These are phyloP conservation scores for Calosoma granatense DNA, from an alignment of 1,140 invertebrate genomes.

Conservation along the genomic window DNA sequence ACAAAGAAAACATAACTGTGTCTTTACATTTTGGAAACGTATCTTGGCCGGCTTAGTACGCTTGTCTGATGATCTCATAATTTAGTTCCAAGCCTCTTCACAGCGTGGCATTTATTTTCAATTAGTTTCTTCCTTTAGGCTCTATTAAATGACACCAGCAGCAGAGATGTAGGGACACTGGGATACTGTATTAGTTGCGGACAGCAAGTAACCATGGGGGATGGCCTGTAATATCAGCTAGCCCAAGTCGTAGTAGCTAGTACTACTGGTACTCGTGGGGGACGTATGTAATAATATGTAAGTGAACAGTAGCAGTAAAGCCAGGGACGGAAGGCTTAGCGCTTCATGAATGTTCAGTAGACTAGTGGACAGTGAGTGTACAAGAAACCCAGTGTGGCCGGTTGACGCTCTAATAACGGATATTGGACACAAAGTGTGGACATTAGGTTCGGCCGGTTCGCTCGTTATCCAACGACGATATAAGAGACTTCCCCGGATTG, in stretches of 20 bases:
- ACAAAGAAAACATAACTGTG: no score
- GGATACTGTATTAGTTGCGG: no score
- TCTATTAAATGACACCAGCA: no score
- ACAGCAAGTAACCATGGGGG: no score
- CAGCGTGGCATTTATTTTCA: not conserved
- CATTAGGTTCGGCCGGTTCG: constrained; percentile 4
- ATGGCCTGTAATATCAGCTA: no score
- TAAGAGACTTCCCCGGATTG: not conserved
- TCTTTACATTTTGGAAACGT: no score
- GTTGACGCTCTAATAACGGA: constrained; percentile 11
- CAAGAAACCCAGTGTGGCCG: not conserved
- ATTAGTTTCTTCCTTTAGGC: not conserved
- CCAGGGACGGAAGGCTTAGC: not conserved
- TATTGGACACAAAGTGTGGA: constrained; percentile 11
- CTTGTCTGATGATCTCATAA: not conserved
- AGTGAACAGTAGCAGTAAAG: not conserved
- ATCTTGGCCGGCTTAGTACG: no score
- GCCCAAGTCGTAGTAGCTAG: no score
- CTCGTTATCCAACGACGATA: not conserved
- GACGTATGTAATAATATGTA: not conserved
- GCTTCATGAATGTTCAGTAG: not conserved
- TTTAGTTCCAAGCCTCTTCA: constrained; percentile 2
- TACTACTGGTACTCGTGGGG: not conserved
- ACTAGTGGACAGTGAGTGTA: not conserved
- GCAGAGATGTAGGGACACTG: no score